These are phyloP conservation scores for Panonychus citri DNA, from an alignment of 1,140 invertebrate genomes.

Conservation along the genomic window DNA sequence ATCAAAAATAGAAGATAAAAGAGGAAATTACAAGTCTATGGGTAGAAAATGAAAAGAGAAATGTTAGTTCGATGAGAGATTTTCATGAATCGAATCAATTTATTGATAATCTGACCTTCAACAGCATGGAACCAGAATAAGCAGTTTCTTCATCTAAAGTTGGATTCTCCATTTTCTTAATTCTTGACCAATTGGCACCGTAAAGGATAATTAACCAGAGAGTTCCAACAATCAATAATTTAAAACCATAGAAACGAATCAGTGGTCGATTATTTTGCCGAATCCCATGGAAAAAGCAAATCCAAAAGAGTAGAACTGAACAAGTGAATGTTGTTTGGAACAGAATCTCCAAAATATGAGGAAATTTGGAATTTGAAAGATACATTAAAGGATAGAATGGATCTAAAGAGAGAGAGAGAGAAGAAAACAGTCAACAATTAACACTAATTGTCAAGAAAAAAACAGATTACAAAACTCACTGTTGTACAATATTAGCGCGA, in stretches of 20 bases:
- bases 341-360: slow-evolving; percentile 64
- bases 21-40: slow-evolving; percentile 41
- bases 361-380: slow-evolving; percentile 65
- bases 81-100: neutral
- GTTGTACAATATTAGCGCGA: slow-evolving; percentile 71
- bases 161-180: slow-evolving; percentile 65
- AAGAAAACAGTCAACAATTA: neutral
- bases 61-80: neutral
- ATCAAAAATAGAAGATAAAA: slow-evolving; percentile 61
- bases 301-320: slow-evolving; percentile 70
- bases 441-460: neutral
- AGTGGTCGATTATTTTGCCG: slow-evolving; percentile 57
- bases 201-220: slow-evolving; percentile 66
- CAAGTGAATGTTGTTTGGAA: slow-evolving; percentile 74
- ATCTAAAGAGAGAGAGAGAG: slow-evolving; percentile 36
- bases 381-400: slow-evolving; percentile 76
- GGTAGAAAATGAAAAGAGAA: slow-evolving; percentile 13
- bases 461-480: slow-evolving; percentile 41
- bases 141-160: slow-evolving; percentile 56
- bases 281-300: slow-evolving; percentile 69
- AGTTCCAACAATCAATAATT: slow-evolving; percentile 59
- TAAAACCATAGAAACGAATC: slow-evolving; percentile 68
- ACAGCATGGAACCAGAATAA: neutral
- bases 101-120: slow-evolving; percentile 1
- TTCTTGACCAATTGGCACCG: slow-evolving; percentile 65